These are phyloP conservation scores for Pseudoatta argentina DNA, from an alignment of 1,140 invertebrate genomes.

Conservation along the genomic window DNA sequence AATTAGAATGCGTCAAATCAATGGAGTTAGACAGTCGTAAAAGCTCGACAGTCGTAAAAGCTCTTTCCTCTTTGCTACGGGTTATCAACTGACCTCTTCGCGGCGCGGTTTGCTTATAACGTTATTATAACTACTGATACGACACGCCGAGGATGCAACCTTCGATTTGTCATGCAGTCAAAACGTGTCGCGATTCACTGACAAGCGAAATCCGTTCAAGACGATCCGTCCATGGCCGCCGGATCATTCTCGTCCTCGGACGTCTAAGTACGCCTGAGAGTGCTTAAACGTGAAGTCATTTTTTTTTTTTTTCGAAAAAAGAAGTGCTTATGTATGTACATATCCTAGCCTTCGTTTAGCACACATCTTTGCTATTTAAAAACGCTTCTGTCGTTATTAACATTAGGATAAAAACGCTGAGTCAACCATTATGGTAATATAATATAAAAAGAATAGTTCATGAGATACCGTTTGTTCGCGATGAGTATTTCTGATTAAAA, in stretches of 20 bases:
- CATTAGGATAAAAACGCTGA: conserved; percentile 4
- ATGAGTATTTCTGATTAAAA: conserved; percentile 6
- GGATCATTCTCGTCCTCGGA: not conserved
- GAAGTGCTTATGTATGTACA: not conserved
- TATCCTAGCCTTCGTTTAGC: not conserved
- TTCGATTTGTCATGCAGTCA: conserved; percentile 66
- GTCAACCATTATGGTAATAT: not conserved
- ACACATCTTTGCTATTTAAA: not conserved
- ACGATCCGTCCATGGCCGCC: not conserved
- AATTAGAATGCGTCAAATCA: conserved; percentile 24
- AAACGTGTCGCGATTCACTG: conserved; percentile 59
- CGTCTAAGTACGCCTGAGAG: not conserved
- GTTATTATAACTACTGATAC: conserved; percentile 61
- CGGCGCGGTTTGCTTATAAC: conserved; percentile 44
- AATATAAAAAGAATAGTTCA: not conserved
- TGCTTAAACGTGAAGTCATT: not conserved
- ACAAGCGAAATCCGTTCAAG: conserved; percentile 1
- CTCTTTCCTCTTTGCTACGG: conserved; percentile 38
- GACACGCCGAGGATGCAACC: conserved; percentile 57
- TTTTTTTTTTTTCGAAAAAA: conserved; percentile 12
- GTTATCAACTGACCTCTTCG: conserved; percentile 65
- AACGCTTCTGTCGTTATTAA: conserved; percentile 11
- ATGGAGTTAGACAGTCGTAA: not conserved
- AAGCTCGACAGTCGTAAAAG: conserved; percentile 33
- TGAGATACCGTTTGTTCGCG: conserved; percentile 1